Conservation (phyloP, 2,797 vertebrate species). For the Muscicapa comitata region DNA sequence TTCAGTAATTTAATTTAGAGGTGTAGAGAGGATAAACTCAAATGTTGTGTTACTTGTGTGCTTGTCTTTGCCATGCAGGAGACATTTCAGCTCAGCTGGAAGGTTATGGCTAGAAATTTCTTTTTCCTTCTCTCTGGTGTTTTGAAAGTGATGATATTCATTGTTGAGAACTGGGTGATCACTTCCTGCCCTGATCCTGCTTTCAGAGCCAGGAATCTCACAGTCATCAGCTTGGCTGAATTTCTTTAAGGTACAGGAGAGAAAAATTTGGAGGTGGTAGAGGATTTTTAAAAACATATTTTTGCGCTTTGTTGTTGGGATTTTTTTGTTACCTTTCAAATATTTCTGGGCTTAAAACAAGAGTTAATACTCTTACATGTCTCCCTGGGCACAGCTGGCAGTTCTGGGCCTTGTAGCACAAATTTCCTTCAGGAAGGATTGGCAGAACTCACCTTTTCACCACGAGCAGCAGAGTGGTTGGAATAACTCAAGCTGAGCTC, state of each 20-base stretch:
- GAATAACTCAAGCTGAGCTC: not conserved
- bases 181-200: not conserved
- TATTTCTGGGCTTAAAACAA: not conserved
- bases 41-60: not conserved
- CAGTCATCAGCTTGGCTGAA: not conserved
- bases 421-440: not conserved
- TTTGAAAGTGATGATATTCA: not conserved
- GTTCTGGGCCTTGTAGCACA: not conserved
- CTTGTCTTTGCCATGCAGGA: not conserved
- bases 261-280: not conserved
- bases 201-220: not conserved
- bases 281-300: not conserved
- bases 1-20: constrained; percentile 45
- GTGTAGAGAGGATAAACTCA: not conserved
- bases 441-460: not conserved
- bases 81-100: not conserved
- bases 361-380: not conserved
- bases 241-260: not conserved
- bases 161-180: not conserved
- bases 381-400: not conserved
- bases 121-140: not conserved
- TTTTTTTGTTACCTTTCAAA: not conserved
- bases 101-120: not conserved
- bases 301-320: fast-evolving
- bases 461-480: not conserved